Percentiles rank a stretch among this genome's conserved stretches.
These are phyloP conservation scores for Berghia stephanieae DNA, from an alignment of 1,140 invertebrate species.

Conservation along the genomic window DNA sequence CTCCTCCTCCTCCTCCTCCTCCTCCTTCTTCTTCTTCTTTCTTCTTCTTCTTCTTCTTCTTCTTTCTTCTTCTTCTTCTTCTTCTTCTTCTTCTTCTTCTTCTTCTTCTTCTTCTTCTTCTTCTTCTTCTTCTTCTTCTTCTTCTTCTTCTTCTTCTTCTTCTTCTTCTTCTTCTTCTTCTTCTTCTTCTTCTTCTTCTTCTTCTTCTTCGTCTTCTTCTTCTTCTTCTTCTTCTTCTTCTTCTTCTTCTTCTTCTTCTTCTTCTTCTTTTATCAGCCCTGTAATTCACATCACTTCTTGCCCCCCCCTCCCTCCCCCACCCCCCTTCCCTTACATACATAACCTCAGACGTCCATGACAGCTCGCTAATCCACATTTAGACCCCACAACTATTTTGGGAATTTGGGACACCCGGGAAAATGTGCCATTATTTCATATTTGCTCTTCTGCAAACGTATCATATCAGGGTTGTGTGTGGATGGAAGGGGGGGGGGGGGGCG, in stretches of 20 bases:
- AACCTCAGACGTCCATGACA: too few relatives aligned
- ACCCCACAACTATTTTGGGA: too few relatives aligned
- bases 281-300: too few relatives aligned
- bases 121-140: background rate
- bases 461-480: too few relatives aligned
- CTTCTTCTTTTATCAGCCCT: too few relatives aligned
- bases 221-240: slow-evolving; percentile 12
- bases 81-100: background rate
- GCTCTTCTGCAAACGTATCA: too few relatives aligned
- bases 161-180: background rate
- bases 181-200: slow-evolving; percentile 16
- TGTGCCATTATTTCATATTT: too few relatives aligned
- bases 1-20: slow-evolving; percentile 12
- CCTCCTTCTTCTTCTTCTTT: background rate
- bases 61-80: slow-evolving; percentile 2
- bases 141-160: background rate
- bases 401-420: too few relatives aligned
- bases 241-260: slow-evolving; percentile 6
- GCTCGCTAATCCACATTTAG: too few relatives aligned
- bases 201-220: background rate
- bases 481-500: too few relatives aligned
- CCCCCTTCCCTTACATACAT: background rate
- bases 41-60: background rate
- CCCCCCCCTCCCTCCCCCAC: slow-evolving; percentile 23
- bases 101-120: background rate